Evolutionary conservation across 2,113 vertebrate species (phyloP).

Genomic region (Scomber colias): DNA sequence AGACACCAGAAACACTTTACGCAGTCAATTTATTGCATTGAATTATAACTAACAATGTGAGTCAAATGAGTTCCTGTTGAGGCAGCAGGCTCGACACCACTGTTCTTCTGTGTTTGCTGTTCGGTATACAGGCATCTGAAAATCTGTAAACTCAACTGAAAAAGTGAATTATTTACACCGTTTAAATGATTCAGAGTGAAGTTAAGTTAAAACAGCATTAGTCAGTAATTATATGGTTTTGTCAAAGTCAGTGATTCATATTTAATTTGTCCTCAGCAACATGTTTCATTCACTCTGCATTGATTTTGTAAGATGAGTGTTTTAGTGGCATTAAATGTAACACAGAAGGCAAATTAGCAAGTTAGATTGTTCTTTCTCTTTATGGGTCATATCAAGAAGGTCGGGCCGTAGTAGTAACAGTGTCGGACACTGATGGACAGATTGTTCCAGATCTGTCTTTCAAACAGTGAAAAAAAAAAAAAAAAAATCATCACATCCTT

Average conservation of each 20-base stretch:
- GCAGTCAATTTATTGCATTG: constrained; percentile 73
- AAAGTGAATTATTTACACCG: not conserved
- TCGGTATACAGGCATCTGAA: constrained; percentile 7
- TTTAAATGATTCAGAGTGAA: not conserved
- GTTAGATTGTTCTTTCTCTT: constrained; percentile 40
- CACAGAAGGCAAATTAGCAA: not conserved
- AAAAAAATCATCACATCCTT: constrained; percentile 17
- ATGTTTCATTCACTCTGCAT: not conserved
- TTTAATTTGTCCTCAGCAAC: not conserved
- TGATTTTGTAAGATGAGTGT: not conserved
- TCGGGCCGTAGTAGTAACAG: constrained; percentile 3
- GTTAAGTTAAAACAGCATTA: not conserved
- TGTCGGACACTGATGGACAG: constrained; percentile 51
- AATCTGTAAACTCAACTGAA: not conserved
- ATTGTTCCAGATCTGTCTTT: constrained; percentile 78
- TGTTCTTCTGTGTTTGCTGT: constrained; percentile 46
- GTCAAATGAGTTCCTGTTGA: constrained; percentile 67
- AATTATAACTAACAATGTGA: constrained; percentile 70
- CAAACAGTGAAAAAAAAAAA: constrained; percentile 37
- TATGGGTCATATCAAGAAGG: constrained; percentile 50
- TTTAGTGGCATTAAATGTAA: not conserved
- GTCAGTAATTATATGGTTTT: not conserved
- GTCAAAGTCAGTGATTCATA: not conserved
- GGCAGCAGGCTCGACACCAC: constrained; percentile 24
- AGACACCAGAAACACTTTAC: constrained; percentile 68